Evolutionary conservation across 2,888 invertebrate species (phyloP).

Genomic region (Synanthedon vespiformis): DNA sequence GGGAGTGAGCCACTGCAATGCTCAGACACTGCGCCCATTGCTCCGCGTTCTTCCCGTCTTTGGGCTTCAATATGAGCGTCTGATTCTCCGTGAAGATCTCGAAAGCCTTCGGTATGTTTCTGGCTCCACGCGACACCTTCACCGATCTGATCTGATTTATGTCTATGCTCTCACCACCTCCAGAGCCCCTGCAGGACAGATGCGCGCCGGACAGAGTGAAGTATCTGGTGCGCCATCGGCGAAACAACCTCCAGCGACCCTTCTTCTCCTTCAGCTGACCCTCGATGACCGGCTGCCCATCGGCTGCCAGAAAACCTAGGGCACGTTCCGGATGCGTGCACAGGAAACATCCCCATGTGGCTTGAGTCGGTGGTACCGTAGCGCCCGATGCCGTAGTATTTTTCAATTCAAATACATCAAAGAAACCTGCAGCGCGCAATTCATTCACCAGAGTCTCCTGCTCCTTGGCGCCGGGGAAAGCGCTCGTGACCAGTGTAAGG

Average conservation of each 20-base stretch:
- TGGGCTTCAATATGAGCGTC: constrained; percentile 92
- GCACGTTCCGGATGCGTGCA: constrained; percentile 92
- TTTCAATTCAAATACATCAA: constrained; percentile 91
- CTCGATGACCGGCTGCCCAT: constrained; percentile 89
- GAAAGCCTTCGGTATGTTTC: constrained; percentile 95
- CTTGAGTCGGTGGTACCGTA: constrained; percentile 24
- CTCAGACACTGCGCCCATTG: constrained; percentile 96
- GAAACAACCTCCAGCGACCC: constrained; percentile 90
- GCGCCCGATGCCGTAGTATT: constrained; percentile 46
- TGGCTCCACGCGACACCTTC: constrained; percentile 90
- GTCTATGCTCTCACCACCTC: constrained; percentile 88
- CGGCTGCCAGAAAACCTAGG: constrained; percentile 82
- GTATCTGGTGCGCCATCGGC: constrained; percentile 93
- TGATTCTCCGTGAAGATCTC: constrained; percentile 96
- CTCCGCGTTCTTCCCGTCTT: constrained; percentile 93
- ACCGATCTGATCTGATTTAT: constrained; percentile 94
- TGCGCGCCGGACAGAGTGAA: constrained; percentile 94
- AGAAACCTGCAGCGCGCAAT: constrained; percentile 86
- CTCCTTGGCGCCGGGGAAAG: constrained; percentile 92
- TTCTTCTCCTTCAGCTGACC: constrained; percentile 93
- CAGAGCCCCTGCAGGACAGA: constrained; percentile 86
- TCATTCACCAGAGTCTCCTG: constrained; percentile 90
- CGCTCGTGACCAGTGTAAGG: constrained; percentile 91
- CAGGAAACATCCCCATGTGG: constrained; percentile 90
- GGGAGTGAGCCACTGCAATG: constrained; percentile 91